Evolutionary conservation across 1,140 invertebrate species (phyloP), one percentile per base, ranked within the genome.

Genomic region (Oncopodura yosiiana): DNA sequence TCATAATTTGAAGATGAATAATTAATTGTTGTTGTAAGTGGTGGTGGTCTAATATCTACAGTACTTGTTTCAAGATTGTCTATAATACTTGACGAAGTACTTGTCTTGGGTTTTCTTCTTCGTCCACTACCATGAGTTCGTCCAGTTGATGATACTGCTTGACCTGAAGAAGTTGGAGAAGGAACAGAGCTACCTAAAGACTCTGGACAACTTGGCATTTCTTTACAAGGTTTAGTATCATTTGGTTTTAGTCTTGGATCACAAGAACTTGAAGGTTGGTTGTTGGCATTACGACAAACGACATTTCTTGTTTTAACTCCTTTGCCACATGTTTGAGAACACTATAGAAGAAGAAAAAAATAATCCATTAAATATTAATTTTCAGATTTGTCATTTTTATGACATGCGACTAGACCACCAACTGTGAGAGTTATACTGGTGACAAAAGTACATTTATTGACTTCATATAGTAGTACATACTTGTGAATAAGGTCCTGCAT

Each of bases 281-380:
- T 71, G 4, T 61, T 50, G 3, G 62, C 76, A 69, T 80, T 75
- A 3, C 81, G 74, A 69, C 88, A 94, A 66, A 86, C 80, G n/a
- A 92, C 84, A 18, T 77, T 79, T 24, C 88, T 74, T 3, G 81
- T 83, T 71, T 87, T 85, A n/a, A 83, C 72, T 0, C 88, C 87
- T 68, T 78, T 79, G 3, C 87, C 89, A 66, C 88, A 93, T 2
- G 81, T 82, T 8, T 82, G 81, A n/a, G 87, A 90, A 67, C 88
- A 93, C 87, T 91, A n/a, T n/a, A n/a, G 69, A 26, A 67, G 58
- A 57, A 42, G 68, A 36, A 69, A 66, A 56, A 57, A 32, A 53
- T 59, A 32, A 53, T 38, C 39, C 26, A 57, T 14, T 53, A 44
- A 21, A 8, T 24, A 5, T 11, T 19, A 24, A 27, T 16, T 11